Percentiles rank a stretch among this genome's conserved stretches.
Conservation (phyloP, 2,888 invertebrate genomes). For the Polymixis flavicincta region DNA sequence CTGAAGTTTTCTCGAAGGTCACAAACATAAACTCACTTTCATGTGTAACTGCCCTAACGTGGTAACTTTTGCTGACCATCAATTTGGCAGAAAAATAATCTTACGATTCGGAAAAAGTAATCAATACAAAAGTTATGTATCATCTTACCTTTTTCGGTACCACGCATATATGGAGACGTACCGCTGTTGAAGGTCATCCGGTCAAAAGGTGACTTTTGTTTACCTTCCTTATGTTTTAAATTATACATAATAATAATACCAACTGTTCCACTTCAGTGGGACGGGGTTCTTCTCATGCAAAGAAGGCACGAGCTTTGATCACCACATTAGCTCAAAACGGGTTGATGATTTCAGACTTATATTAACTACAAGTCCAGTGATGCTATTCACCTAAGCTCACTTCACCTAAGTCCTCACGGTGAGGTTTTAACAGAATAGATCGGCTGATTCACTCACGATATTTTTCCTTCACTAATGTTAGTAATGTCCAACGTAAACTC, state of each 20-base stretch:
- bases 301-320: neutral
- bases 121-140: neutral
- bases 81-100: neutral
- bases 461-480: neutral
- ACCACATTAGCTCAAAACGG: neutral
- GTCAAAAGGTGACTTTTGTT: constrained; percentile 5
- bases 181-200: constrained; percentile 3
- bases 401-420: too few relatives aligned
- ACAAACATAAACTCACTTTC: neutral
- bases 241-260: neutral
- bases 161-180: neutral
- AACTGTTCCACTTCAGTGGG: neutral
- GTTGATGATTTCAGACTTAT: neutral
- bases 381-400: too few relatives aligned
- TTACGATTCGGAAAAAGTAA: neutral
- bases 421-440: too few relatives aligned
- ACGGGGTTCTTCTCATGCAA: neutral
- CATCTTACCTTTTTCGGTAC: neutral
- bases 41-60: neutral
- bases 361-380: too few relatives aligned
- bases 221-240: neutral
- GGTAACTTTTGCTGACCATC: neutral
- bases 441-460: neutral
- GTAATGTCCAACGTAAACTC: neutral
- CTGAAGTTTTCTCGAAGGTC: neutral